Conservation (phyloP, 2,797 vertebrate species). For the Phrynocephalus vlangalii region DNA sequence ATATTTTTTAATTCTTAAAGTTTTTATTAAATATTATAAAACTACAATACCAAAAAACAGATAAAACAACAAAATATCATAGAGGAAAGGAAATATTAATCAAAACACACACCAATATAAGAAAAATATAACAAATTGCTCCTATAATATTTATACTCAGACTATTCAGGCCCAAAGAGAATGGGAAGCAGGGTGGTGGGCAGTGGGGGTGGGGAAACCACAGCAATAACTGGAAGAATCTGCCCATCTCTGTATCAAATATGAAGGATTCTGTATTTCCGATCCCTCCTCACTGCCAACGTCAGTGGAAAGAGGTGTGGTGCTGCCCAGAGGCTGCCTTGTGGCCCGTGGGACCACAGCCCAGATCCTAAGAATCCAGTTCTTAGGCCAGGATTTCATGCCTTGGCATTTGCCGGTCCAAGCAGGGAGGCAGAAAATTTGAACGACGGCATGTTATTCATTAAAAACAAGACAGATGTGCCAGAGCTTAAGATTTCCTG, state of each 20-base stretch:
- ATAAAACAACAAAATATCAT: too few species aligned
- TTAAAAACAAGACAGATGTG: background rate
- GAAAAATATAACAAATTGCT: too few species aligned
- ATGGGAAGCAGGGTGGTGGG: too few species aligned
- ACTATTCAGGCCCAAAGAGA: background rate
- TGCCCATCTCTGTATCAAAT: background rate
- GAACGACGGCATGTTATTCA: background rate
- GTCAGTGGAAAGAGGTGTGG: background rate
- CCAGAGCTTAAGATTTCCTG: background rate
- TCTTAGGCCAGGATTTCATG: background rate
- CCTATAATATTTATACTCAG: background rate
- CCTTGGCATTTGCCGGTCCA: background rate
- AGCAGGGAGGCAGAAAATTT: background rate
- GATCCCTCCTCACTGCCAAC: background rate
- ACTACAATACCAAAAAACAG: too few species aligned
- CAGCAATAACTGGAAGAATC: background rate
- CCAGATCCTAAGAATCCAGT: background rate
- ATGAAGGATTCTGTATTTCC: background rate
- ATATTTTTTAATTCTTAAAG: background rate
- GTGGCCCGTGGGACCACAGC: background rate
- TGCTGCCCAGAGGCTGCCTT: background rate
- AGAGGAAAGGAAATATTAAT: too few species aligned
- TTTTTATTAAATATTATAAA: too few species aligned
- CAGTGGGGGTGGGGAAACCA: too few species aligned
- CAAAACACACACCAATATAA: too few species aligned